These are phyloP conservation scores for Crocallis elinguaria DNA, from an alignment of 2,888 invertebrate species.

Conservation along the genomic window DNA sequence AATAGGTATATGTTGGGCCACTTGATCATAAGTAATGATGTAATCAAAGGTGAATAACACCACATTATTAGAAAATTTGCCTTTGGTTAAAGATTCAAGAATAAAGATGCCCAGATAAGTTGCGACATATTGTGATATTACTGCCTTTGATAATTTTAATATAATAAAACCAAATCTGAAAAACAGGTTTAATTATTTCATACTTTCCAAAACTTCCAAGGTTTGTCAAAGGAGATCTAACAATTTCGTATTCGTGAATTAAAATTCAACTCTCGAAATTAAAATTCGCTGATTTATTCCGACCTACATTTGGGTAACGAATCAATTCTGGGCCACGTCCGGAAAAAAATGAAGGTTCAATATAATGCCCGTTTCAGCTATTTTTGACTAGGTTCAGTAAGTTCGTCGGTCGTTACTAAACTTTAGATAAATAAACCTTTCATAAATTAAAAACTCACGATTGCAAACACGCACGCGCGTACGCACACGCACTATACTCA, in stretches of 20 bases:
- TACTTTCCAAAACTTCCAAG: conserved; percentile 9
- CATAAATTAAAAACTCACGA: no score
- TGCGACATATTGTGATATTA: no score
- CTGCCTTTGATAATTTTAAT: not conserved
- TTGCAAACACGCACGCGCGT: no score
- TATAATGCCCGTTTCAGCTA: not conserved
- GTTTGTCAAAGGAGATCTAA: conserved; percentile 8
- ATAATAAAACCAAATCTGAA: not conserved
- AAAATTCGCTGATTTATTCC: conserved; percentile 20
- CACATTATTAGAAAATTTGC: no score
- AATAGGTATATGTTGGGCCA: no score
- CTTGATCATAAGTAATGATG: no score
- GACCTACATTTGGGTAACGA: conserved; percentile 18
- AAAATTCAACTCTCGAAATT: conserved; percentile 20
- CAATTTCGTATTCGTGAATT: conserved; percentile 12
- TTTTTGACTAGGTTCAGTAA: not conserved
- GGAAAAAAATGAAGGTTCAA: conserved; percentile 5
- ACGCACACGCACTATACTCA: no score
- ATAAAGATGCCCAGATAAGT: no score
- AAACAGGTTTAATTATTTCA: not conserved
- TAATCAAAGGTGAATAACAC: no score
- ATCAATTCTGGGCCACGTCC: conserved; percentile 8
- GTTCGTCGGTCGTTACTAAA: no score
- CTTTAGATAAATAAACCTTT: no score
- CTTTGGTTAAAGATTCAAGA: no score